Conservation (phyloP, 2,888 invertebrate species). For the Polylopha cassiicola region DNA sequence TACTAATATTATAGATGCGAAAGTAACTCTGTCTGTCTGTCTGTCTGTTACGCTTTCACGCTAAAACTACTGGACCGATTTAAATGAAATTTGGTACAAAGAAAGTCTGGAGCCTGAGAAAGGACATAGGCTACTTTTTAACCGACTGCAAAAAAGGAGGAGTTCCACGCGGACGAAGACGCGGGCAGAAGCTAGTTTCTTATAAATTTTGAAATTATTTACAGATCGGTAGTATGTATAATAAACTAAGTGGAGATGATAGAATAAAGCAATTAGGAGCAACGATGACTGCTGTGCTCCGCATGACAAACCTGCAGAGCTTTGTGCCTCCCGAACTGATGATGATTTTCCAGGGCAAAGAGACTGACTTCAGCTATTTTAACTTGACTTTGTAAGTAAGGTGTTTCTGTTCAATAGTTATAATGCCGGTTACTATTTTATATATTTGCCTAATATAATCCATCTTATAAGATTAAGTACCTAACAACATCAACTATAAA, state of each 20-base stretch:
- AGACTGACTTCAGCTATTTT: conserved; percentile 56
- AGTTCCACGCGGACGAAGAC: too few species aligned
- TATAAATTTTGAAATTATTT: conserved; percentile 21
- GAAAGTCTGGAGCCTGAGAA: too few species aligned
- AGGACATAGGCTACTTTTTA: too few species aligned
- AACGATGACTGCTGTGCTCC: conserved; percentile 58
- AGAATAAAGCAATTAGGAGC: conserved; percentile 58
- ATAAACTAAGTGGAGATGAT: conserved; percentile 66
- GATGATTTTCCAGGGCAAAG: conserved; percentile 37
- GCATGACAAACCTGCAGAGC: conserved; percentile 58
- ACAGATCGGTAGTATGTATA: conserved; percentile 67
- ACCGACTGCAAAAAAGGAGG: not conserved
- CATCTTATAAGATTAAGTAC: not conserved
- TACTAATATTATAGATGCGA: too few species aligned
- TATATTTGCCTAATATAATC: not conserved
- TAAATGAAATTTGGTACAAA: too few species aligned
- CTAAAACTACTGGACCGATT: too few species aligned
- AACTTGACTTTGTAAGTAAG: conserved; percentile 59
- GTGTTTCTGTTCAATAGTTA: too few species aligned
- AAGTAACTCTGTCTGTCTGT: too few species aligned
- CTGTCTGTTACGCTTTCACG: too few species aligned
- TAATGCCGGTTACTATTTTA: not conserved
- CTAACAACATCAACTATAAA: not conserved
- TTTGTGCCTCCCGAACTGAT: conserved; percentile 69
- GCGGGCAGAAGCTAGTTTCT: too few species aligned